phyloP scores from a whole-genome alignment of 2,888 invertebrate species.

The Auanema freiburgensis region DNA sequence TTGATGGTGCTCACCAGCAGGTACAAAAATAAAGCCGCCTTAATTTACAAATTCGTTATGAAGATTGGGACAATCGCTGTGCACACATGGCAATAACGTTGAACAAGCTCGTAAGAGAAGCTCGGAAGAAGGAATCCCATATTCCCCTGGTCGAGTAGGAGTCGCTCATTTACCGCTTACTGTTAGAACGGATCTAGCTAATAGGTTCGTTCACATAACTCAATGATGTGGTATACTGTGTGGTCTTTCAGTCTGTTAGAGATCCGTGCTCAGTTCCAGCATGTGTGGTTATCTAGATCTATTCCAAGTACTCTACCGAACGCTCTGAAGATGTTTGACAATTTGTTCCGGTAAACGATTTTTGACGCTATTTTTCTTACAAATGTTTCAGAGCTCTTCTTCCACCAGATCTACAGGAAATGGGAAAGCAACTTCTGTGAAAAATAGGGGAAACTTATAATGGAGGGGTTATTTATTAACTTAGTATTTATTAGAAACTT shows the following conservation, averaged over 20 bases:
- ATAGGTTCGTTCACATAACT: slow-evolving; percentile 67
- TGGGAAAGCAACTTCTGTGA: slow-evolving; percentile 52
- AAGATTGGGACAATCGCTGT: slow-evolving; percentile 70
- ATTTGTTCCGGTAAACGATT: slow-evolving; percentile 43
- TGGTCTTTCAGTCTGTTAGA: slow-evolving; percentile 43
- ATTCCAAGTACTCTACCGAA: slow-evolving; percentile 58
- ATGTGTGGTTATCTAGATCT: slow-evolving; percentile 60
- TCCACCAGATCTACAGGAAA: slow-evolving; percentile 56
- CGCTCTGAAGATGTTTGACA: slow-evolving; percentile 61
- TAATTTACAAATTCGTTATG: background rate
- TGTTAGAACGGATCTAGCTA: slow-evolving; percentile 73
- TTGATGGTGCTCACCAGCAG: slow-evolving; percentile 71
- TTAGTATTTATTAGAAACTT: slow-evolving; percentile 6
- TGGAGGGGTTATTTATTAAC: slow-evolving; percentile 13
- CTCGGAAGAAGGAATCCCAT: slow-evolving; percentile 32
- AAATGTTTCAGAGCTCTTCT: slow-evolving; percentile 44
- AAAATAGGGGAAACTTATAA: slow-evolving; percentile 5
- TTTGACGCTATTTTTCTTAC: background rate
- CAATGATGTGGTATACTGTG: too few relatives aligned
- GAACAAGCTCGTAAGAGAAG: slow-evolving; percentile 28
- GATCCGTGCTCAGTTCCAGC: slow-evolving; percentile 57
- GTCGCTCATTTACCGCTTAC: slow-evolving; percentile 73
- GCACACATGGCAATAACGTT: slow-evolving; percentile 67
- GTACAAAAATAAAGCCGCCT: slow-evolving; percentile 53
- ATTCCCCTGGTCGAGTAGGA: slow-evolving; percentile 67